phyloP scores from a whole-genome alignment of 2,888 invertebrate species.

The Lasioglossum oenotherae region DNA sequence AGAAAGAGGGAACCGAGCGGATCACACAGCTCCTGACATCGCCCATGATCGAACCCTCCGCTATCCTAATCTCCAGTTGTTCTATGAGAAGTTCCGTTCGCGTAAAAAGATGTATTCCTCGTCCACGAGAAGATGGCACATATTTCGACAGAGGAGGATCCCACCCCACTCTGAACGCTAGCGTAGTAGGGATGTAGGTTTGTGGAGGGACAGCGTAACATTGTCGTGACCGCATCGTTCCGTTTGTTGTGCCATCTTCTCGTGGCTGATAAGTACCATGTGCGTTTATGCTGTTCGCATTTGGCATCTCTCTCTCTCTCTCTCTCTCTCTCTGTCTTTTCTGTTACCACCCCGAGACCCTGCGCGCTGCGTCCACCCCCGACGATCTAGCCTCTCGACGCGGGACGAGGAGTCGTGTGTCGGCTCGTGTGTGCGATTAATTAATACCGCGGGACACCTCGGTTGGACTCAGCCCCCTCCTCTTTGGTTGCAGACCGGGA shows the following conservation, averaged over 20 bases:
- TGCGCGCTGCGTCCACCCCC: neutral
- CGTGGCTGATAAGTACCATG: neutral
- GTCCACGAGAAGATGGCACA: neutral
- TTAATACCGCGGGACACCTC: slow-evolving; percentile 64
- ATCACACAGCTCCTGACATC: neutral
- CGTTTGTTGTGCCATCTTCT: neutral
- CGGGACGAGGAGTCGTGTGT: slow-evolving; percentile 7
- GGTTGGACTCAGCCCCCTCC: slow-evolving; percentile 84
- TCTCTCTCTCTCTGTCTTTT: neutral
- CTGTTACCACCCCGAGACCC: slow-evolving; percentile 27
- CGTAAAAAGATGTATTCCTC: neutral
- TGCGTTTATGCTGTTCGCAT: neutral
- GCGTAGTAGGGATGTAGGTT: neutral
- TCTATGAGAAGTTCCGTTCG: neutral
- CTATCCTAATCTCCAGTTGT: neutral
- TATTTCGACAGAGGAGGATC: neutral
- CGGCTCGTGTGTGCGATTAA: slow-evolving; percentile 30
- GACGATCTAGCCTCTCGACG: slow-evolving; percentile 7
- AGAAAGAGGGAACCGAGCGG: neutral
- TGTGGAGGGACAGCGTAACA: neutral
- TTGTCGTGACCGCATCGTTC: neutral
- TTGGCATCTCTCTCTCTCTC: neutral
- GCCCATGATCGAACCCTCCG: neutral
- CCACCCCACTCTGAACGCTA: neutral
- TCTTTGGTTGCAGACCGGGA: slow-evolving; percentile 85